phyloP scores from a whole-genome alignment of 2,888 invertebrate species.

The Halictus ligatus region DNA sequence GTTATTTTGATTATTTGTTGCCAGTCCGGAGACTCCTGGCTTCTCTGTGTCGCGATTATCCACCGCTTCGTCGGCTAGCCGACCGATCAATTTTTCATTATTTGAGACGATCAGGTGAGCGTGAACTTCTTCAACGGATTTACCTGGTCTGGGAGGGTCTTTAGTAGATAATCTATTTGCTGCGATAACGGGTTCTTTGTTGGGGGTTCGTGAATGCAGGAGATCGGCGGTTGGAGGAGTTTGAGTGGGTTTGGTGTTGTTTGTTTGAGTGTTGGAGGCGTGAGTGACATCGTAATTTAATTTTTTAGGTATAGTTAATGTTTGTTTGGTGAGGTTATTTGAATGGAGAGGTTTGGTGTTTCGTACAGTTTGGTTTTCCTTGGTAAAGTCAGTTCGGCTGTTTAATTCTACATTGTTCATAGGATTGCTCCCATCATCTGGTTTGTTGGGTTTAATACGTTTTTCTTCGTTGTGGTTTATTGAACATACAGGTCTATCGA shows the following conservation, averaged over 20 bases:
- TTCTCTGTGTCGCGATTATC: neutral
- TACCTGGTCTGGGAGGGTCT: neutral
- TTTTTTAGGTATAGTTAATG: neutral
- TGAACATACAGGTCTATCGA: neutral
- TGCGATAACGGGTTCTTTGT: neutral
- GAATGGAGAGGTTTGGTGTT: neutral
- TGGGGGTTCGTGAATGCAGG: neutral
- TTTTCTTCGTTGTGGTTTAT: neutral
- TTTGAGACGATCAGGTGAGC: neutral
- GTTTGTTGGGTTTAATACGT: neutral
- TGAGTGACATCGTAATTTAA: neutral
- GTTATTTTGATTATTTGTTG: neutral
- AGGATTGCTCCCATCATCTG: neutral
- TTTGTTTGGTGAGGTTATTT: neutral
- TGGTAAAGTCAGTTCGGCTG: no score
- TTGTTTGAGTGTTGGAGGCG: neutral
- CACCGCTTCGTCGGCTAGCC: neutral
- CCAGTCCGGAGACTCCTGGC: neutral
- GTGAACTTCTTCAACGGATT: neutral
- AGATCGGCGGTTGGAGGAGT: neutral
- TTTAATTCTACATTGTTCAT: neutral
- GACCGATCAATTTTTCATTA: neutral
- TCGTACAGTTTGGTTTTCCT: neutral
- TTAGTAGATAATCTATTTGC: neutral
- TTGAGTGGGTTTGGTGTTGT: neutral